These are phyloP conservation scores for Heliothis peltigera DNA, from an alignment of 2,888 invertebrate genomes.

Conservation along the genomic window DNA sequence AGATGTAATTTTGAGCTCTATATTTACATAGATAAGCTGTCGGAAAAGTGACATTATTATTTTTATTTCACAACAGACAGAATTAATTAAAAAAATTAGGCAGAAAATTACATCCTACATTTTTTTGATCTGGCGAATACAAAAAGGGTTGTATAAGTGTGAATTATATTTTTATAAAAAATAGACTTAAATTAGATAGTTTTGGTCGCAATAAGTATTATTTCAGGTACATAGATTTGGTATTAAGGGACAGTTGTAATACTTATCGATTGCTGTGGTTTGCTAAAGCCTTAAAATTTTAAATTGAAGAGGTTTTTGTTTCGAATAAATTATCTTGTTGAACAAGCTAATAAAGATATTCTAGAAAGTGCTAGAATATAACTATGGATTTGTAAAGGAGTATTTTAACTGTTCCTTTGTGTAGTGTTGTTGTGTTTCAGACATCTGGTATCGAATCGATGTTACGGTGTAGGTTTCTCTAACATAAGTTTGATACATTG, in stretches of 20 bases:
- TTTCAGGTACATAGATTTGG: constrained; percentile 8
- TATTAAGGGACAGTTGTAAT: constrained; percentile 8
- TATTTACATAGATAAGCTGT: not conserved
- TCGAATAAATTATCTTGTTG: not conserved
- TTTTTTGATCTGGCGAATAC: constrained; percentile 4
- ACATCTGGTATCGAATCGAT: not conserved
- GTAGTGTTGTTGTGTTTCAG: constrained; percentile 22
- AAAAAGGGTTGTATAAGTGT: constrained; percentile 21
- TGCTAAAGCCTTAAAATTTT: not conserved
- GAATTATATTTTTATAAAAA: constrained; percentile 48
- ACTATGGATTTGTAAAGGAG: not conserved
- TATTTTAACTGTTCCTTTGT: constrained; percentile 12
- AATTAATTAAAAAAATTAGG: not conserved
- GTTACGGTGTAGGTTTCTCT: too few relatives aligned
- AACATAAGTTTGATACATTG: too few relatives aligned
- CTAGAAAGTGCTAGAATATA: not conserved
- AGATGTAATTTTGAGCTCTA: not conserved
- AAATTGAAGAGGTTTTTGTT: not conserved
- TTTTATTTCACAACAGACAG: not conserved
- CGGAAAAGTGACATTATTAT: constrained; percentile 1
- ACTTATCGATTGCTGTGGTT: not conserved
- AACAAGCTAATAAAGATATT: not conserved
- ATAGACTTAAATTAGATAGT: constrained; percentile 23
- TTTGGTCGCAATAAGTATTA: constrained; percentile 39
- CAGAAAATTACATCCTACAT: not conserved